Percentiles rank a stretch among this genome's conserved stretches.
These are phyloP conservation scores for Lysandra coridon DNA, from an alignment of 2,888 invertebrate species.

Conservation along the genomic window DNA sequence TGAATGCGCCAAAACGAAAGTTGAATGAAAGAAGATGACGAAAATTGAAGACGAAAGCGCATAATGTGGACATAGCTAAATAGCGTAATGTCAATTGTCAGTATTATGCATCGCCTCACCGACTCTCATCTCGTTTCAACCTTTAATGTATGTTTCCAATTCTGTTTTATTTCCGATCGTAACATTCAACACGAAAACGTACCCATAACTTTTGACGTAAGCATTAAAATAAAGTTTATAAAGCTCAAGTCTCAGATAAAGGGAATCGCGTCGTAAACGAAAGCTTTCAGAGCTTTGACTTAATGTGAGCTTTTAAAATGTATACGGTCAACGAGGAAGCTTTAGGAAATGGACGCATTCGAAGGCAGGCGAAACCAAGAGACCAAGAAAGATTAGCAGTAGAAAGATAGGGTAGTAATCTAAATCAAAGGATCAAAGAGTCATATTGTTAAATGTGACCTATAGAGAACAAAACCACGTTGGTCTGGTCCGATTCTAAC, in stretches of 20 bases:
- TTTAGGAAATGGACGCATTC: neutral
- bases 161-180: neutral
- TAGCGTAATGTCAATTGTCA: too few species aligned
- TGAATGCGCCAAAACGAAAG: too few species aligned
- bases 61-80: too few species aligned
- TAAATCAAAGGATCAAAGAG: too few species aligned
- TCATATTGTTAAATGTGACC: too few species aligned
- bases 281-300: conserved; percentile 11
- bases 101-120: too few species aligned
- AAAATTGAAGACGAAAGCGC: too few species aligned
- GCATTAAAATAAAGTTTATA: conserved; percentile 22
- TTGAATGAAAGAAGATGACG: too few species aligned
- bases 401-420: neutral
- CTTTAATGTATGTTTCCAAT: conserved; percentile 7
- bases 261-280: conserved; percentile 23
- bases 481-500: too few species aligned
- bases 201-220: conserved; percentile 12
- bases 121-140: too few species aligned
- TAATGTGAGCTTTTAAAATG: conserved; percentile 14
- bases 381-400: neutral
- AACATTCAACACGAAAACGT: neutral
- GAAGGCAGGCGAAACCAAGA: neutral
- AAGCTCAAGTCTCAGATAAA: conserved; percentile 24
- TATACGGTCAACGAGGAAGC: neutral
- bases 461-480: too few species aligned